Evolutionary conservation across 2,888 invertebrate genomes (phyloP).

Genomic region (Euphydryas editha): DNA sequence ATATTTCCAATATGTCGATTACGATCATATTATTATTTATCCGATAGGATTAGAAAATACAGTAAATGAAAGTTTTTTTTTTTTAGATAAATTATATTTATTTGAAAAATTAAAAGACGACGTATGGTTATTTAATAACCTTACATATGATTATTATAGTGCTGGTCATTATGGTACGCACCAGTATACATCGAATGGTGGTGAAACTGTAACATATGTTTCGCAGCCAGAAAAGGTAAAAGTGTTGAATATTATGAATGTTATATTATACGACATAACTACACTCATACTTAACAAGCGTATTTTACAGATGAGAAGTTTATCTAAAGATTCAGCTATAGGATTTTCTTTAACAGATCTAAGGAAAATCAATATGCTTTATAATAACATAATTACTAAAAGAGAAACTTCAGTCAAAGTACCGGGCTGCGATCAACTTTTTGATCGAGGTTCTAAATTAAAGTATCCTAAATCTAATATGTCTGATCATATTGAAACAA

Average conservation of each 20-base stretch:
- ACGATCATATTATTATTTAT: background rate
- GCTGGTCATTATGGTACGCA: conserved; percentile 62
- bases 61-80: background rate
- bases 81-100: conserved; percentile 59
- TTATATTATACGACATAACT: too few relatives aligned
- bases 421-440: conserved; percentile 58
- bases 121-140: conserved; percentile 64
- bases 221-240: conserved; percentile 25
- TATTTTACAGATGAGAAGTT: background rate
- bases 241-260: background rate
- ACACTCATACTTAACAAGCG: too few relatives aligned
- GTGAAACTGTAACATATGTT: conserved; percentile 54
- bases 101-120: conserved; percentile 52
- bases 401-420: conserved; percentile 38
- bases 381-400: conserved; percentile 55
- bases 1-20: conserved; percentile 3
- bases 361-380: conserved; percentile 63
- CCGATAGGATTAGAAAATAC: background rate
- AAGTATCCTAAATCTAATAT: conserved; percentile 28
- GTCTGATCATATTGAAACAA: conserved; percentile 40
- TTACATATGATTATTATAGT: conserved; percentile 61
- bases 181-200: conserved; percentile 60
- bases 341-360: conserved; percentile 47
- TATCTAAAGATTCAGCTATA: background rate
- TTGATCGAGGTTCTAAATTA: conserved; percentile 51